Evolutionary conservation across 2,113 vertebrate species (phyloP), one percentile per base, ranked within the genome.

Genomic region (Murina feae): DNA sequence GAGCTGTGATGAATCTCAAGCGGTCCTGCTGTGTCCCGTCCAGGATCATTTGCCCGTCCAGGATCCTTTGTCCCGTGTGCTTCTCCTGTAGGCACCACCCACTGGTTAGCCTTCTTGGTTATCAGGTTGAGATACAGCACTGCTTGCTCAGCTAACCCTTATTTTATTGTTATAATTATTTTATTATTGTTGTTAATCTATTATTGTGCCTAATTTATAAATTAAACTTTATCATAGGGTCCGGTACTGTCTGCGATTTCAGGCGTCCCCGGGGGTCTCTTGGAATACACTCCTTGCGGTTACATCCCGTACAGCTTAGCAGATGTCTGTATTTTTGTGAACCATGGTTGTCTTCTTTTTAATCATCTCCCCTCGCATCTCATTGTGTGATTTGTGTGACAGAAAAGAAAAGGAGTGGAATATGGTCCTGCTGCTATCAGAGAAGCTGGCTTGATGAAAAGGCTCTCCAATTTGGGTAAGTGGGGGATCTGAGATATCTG

Each of bases 391-490:
- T 80, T 98, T 96, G 49, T 97, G 47, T 96, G 76, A 86, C 93
- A 99, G 99, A 99, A 99, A 97, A 98, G 98, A 87, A 98, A 98
- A 96, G 99, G 99, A 11, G 99, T 99, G 96, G 99, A 99, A 42
- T 98, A 98, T 88, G 99, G 99, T 2, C 99, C 99, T 1, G 98
- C 98, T 83, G 98, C 98, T 1, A 96, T 99, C 71, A 97, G 99
- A 93, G 99, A 99, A 96, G 99, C 99, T 3, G 99, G 99, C 32
- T 98, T 99, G 96, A 96, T 99, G 91, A 99, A 99, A 63, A 98
- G 99, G 94, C 98, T 99, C 21, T 98, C 99, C 21, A 95, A 88
- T 69, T 96, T 99, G 86, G 99, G 99, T 99, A 96, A 98, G 98
- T 96, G 60, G 37, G 25, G 28, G 39, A 44, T 55, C 30, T 53